Conservation (phyloP, 1,140 invertebrate species). For the Druon quercuslanigerum region DNA sequence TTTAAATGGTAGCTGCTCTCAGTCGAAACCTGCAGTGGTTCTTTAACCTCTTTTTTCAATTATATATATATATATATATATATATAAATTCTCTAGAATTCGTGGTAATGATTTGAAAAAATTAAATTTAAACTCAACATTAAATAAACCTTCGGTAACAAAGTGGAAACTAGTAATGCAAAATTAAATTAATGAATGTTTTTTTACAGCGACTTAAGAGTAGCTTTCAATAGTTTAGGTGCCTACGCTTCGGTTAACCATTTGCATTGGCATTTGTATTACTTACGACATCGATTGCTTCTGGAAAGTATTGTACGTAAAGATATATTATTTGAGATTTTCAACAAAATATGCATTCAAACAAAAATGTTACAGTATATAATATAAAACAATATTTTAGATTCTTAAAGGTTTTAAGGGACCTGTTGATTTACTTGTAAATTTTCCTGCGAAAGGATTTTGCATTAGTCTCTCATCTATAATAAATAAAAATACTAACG, state of each 20-base stretch:
- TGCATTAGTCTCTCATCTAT: constrained; percentile 77
- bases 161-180: background rate
- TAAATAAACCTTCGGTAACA: background rate
- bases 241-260: constrained; percentile 89
- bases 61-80: too few species aligned
- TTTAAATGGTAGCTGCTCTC: too few species aligned
- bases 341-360: too few species aligned
- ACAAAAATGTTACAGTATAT: background rate
- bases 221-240: constrained; percentile 87
- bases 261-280: constrained; percentile 86
- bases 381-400: constrained; percentile 64
- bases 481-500: constrained; percentile 59
- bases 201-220: constrained; percentile 73
- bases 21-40: too few species aligned
- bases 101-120: background rate
- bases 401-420: constrained; percentile 74
- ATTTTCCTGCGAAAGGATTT: constrained; percentile 80
- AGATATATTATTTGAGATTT: constrained; percentile 18
- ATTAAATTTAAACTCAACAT: background rate
- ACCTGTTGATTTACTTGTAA: constrained; percentile 72
- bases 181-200: constrained; percentile 19
- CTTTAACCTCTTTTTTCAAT: too few species aligned
- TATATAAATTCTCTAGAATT: background rate
- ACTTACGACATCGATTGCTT: constrained; percentile 79
- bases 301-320: constrained; percentile 81